These are phyloP conservation scores for Psephotus haematonotus DNA, from an alignment of 2,113 vertebrate genomes.

Conservation along the genomic window DNA sequence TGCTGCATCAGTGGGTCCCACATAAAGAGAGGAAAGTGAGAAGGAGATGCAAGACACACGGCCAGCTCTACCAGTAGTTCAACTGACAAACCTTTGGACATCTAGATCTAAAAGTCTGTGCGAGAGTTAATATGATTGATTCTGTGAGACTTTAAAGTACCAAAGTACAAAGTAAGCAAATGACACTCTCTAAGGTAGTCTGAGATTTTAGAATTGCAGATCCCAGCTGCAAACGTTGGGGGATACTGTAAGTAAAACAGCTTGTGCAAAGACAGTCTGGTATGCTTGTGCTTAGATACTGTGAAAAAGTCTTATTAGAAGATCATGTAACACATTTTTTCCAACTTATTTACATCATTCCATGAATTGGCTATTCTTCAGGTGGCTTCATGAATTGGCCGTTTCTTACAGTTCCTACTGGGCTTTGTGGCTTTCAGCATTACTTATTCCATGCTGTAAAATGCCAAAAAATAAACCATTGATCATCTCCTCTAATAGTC, in stretches of 20 bases:
- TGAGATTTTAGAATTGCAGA: background rate
- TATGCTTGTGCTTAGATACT: background rate
- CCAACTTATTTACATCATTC: background rate
- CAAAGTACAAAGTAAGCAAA: background rate
- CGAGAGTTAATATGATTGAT: background rate
- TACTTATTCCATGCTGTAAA: background rate
- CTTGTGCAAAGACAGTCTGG: background rate
- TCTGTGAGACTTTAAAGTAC: background rate
- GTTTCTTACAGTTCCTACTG: background rate
- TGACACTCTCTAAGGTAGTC: background rate
- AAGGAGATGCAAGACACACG: accelerated
- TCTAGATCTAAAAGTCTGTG: background rate
- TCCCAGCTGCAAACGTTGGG: background rate
- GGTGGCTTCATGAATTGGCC: background rate
- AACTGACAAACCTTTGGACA: accelerated
- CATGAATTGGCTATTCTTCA: background rate
- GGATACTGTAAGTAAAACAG: background rate
- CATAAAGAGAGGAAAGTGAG: background rate
- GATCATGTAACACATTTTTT: background rate
- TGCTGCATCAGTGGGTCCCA: background rate
- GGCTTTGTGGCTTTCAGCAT: background rate
- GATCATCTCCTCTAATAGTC: background rate
- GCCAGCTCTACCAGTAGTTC: background rate
- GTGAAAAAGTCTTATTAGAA: background rate
- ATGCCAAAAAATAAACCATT: background rate